Base-by-base conservation (phyloP, 1,140 invertebrate genomes). In the Drosophila lini region DNA sequence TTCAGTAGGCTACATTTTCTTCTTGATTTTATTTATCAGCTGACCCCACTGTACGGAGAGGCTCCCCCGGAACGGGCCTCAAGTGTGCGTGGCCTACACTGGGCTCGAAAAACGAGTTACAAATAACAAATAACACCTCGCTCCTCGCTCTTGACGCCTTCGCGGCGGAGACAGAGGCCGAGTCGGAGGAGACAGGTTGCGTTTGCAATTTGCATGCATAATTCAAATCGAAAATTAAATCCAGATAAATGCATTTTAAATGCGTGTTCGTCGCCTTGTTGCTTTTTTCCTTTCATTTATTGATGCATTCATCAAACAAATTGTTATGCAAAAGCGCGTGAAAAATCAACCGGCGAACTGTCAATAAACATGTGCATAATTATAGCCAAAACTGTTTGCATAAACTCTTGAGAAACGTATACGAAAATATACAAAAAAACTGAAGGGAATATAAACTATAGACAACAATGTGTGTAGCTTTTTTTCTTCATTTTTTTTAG, bases 281-380 rank as follows among this genome's bases (percentile, higher is more conserved):
- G n/a, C n/a, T 16, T 48, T 61, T 45, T 38, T 41, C 19, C 15
- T 10, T 38, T 36, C 50, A 22, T 53, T 53, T 75, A 53, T 75
- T 69, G 22, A 60, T 67, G 58, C 60, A 61, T 61, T 58, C 77
- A 61, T 71, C 47, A 61, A 73, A 77, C 79, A 86, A 86, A 88
- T 88, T 86, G 83, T 79, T 82, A 88, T 86, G 79, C 83, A 86
- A 74, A 88, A 80, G 76, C 80, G 82, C 83, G 83, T 88, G 83
- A 86, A 86, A 71, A 86, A 86, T 80, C 80, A 74, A 82, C 82
- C 74, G 79, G 61, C 62, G 79, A 76, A 81, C 59, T 63, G 68
- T 60, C 57, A 84, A 71, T 65, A 80, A 78, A 65, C 52, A 86
- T 82, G 80, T 80, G 82, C 83, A 88, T 86, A 88, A 86, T 86